Evolutionary conservation across 2,888 invertebrate genomes (phyloP).

Genomic region (Lomographa bimaculata): DNA sequence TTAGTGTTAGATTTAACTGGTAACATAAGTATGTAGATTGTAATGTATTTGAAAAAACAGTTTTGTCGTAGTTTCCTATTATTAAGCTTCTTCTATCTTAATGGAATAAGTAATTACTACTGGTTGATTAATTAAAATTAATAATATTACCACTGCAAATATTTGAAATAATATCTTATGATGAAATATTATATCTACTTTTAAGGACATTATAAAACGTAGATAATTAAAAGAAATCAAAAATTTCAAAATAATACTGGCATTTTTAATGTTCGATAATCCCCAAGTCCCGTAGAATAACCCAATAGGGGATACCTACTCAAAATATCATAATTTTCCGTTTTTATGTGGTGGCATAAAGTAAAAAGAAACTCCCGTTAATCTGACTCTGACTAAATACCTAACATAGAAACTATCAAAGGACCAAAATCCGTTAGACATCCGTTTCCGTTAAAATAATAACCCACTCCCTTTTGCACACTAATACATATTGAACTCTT

Average conservation of each 20-base stretch:
- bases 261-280: slow-evolving; percentile 76
- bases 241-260: slow-evolving; percentile 80
- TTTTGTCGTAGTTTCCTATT: slow-evolving; percentile 83
- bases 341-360: slow-evolving; percentile 63
- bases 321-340: slow-evolving; percentile 76
- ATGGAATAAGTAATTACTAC: slow-evolving; percentile 82
- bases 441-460: slow-evolving; percentile 14
- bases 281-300: slow-evolving; percentile 51
- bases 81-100: slow-evolving; percentile 84
- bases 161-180: slow-evolving; percentile 84
- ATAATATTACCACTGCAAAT: slow-evolving; percentile 84
- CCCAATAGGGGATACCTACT: slow-evolving; percentile 14
- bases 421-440: slow-evolving; percentile 14
- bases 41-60: slow-evolving; percentile 80
- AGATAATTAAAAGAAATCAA: slow-evolving; percentile 85
- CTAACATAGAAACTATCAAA: slow-evolving; percentile 25
- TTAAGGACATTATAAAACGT: slow-evolving; percentile 85
- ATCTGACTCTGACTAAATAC: slow-evolving; percentile 63
- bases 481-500: slow-evolving; percentile 1
- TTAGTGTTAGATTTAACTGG: slow-evolving; percentile 83
- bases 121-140: slow-evolving; percentile 79
- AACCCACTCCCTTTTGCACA: slow-evolving; percentile 3
- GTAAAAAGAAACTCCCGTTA: slow-evolving; percentile 39
- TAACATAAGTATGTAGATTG: slow-evolving; percentile 83
- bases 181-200: slow-evolving; percentile 83